These are phyloP conservation scores for Drosophila arawakana DNA, from an alignment of 1,140 invertebrate species.

Conservation along the genomic window DNA sequence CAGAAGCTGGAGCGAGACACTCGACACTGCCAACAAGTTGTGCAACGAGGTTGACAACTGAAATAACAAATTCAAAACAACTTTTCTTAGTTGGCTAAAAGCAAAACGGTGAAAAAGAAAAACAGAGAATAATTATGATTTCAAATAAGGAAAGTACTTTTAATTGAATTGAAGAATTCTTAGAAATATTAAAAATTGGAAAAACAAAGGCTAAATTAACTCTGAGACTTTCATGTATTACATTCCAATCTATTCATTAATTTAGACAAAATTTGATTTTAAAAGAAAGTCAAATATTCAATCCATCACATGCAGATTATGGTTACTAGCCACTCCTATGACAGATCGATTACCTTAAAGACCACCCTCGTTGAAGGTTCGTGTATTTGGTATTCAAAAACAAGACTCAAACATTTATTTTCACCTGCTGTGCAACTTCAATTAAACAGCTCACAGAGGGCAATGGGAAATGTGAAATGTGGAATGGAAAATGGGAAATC, in stretches of 20 bases:
- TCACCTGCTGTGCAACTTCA: conserved; percentile 35
- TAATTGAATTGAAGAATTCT: no score
- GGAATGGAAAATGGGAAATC: conserved; percentile 45
- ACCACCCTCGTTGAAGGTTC: conserved; percentile 3
- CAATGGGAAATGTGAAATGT: conserved; percentile 39
- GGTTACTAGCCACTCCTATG: not conserved
- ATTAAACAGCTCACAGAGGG: conserved; percentile 57
- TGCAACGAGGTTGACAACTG: not conserved
- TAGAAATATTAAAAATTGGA: no score
- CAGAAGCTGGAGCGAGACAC: not conserved
- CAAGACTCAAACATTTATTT: conserved; percentile 11
- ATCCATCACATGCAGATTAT: conserved; percentile 1
- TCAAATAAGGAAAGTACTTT: no score
- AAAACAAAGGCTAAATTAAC: no score
- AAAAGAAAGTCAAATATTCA: not conserved
- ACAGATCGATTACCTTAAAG: not conserved
- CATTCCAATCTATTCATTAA: no score
- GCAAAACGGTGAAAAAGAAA: not conserved
- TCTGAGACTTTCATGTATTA: no score
- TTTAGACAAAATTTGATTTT: no score
- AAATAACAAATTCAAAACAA: conserved; percentile 1
- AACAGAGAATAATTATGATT: no score
- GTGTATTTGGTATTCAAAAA: not conserved
- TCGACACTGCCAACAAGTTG: conserved; percentile 20
- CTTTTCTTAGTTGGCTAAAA: not conserved